Evolutionary conservation across 2,888 invertebrate genomes (phyloP).

Genomic region (Dryobotodes eremita): DNA sequence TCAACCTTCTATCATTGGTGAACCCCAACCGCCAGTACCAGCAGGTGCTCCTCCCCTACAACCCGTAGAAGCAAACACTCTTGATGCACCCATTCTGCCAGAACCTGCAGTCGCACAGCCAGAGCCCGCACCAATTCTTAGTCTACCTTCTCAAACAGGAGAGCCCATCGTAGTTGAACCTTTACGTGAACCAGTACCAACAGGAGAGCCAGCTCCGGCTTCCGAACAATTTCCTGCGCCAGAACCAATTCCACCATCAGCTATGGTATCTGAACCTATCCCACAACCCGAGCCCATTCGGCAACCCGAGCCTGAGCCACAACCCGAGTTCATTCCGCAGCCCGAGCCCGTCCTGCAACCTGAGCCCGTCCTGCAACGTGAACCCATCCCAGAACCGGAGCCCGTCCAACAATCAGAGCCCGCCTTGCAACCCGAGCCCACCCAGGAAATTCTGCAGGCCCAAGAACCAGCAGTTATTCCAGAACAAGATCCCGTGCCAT

Average conservation of each 20-base stretch:
- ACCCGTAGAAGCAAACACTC: neutral
- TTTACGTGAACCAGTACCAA: neutral
- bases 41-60: neutral
- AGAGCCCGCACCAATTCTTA: neutral
- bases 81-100: neutral
- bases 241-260: conserved; percentile 1
- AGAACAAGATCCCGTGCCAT: neutral
- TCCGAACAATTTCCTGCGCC: neutral
- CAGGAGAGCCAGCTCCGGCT: neutral
- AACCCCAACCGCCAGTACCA: neutral
- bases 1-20: neutral
- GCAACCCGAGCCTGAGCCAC: neutral
- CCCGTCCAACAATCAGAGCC: neutral
- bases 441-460: neutral
- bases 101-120: neutral
- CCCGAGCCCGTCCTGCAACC: neutral
- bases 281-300: neutral
- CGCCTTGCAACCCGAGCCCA: neutral
- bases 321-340: neutral
- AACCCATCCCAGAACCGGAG: neutral
- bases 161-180: neutral
- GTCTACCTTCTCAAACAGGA: neutral
- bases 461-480: conserved; percentile 1
- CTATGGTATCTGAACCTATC: conserved; percentile 9
- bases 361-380: neutral